These are phyloP conservation scores for Actinemys pallida DNA, from an alignment of 2,113 vertebrate species.

Conservation along the genomic window DNA sequence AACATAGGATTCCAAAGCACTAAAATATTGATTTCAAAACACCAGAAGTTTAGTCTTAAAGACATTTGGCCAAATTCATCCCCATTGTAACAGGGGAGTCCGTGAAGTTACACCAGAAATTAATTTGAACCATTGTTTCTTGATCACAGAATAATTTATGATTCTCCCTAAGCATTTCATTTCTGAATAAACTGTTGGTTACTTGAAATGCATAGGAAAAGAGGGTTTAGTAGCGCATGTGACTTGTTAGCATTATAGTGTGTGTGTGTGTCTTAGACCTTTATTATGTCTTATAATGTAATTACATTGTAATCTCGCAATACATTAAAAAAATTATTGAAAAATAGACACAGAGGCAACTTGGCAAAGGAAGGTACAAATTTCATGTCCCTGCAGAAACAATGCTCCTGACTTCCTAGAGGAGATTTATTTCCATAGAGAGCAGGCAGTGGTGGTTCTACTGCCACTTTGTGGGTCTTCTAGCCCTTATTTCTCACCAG, in stretches of 20 bases:
- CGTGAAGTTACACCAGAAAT: neutral
- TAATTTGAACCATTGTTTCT: neutral
- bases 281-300: neutral
- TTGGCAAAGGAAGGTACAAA: neutral
- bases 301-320: neutral
- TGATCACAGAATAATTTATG: neutral
- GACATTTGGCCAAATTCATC: neutral
- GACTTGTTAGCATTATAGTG: neutral
- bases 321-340: neutral
- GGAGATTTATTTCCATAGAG: neutral
- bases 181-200: neutral
- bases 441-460: neutral
- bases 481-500: neutral
- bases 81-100: neutral
- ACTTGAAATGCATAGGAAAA: neutral
- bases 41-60: neutral
- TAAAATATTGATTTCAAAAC: neutral
- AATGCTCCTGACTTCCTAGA: neutral
- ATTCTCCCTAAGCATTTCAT: neutral
- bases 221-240: accelerated
- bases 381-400: neutral
- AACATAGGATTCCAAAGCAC: neutral
- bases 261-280: neutral
- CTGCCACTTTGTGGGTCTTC: neutral
- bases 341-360: neutral